Percentiles rank a stretch among this genome's conserved stretches.
These are phyloP conservation scores for Steinernema feltiae DNA, from an alignment of 1,140 invertebrate species.

Conservation along the genomic window DNA sequence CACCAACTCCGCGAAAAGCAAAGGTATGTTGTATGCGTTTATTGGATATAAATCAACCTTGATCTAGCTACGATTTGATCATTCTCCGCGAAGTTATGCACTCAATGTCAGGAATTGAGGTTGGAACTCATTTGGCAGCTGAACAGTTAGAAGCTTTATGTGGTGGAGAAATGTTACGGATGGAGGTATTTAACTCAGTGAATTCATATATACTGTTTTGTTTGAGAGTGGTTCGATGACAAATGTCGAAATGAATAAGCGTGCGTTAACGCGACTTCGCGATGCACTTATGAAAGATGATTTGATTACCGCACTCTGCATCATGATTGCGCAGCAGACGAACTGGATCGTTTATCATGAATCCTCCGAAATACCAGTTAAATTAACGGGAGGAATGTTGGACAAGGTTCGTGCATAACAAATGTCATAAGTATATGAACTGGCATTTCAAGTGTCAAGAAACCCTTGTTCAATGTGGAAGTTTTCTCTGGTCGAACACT, in stretches of 20 bases:
- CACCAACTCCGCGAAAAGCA: conserved; percentile 93
- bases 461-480: conserved; percentile 92
- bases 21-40: conserved; percentile 66
- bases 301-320: conserved; percentile 81
- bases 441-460: conserved; percentile 78
- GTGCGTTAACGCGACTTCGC: conserved; percentile 87
- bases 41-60: conserved; percentile 9
- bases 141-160: conserved; percentile 92
- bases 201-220: conserved; percentile 7
- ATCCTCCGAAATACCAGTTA: conserved; percentile 79
- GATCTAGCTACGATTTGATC: conserved; percentile 64
- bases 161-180: conserved; percentile 86
- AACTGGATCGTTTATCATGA: conserved; percentile 84
- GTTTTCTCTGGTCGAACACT: conserved; percentile 67
- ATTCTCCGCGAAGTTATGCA: conserved; percentile 95
- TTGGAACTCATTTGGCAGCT: conserved; percentile 78
- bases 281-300: conserved; percentile 85
- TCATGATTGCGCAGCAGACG: conserved; percentile 91
- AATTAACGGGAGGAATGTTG: conserved; percentile 66
- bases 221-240: conserved; percentile 86
- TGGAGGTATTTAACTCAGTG: conserved; percentile 67
- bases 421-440: not conserved
- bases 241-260: conserved; percentile 90
- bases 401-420: conserved; percentile 60
- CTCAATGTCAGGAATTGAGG: conserved; percentile 98